A percentile compares a stretch with the other conserved stretches of the same genome.
phyloP scores from a whole-genome alignment of 2,113 vertebrate species.

The Sigmodon hispidus region DNA sequence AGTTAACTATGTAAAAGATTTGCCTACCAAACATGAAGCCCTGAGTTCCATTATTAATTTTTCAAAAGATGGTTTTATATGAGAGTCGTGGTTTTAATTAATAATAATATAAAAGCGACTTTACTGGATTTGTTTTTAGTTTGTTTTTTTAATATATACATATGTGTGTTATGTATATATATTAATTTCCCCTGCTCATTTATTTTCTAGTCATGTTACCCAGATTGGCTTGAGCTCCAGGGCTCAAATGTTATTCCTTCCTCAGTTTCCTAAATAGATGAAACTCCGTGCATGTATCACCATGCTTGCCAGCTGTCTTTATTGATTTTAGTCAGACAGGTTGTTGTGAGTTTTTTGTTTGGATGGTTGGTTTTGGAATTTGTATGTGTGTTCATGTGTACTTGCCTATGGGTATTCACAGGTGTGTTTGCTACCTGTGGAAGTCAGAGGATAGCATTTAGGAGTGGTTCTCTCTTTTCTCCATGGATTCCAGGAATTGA shows the following conservation, averaged over 20 bases:
- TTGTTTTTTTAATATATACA: not conserved
- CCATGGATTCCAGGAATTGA: not conserved
- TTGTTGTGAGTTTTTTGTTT: not conserved
- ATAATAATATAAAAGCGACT: slow-evolving; percentile 1
- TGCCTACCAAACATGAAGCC: not conserved
- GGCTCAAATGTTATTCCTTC: not conserved
- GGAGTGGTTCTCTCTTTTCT: not conserved
- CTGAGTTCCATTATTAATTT: not conserved
- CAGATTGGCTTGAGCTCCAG: not conserved
- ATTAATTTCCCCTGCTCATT: not conserved
- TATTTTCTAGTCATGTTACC: not conserved
- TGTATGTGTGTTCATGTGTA: no score
- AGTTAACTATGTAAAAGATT: slow-evolving; percentile 21
- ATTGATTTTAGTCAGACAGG: not conserved
- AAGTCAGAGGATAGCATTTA: not conserved
- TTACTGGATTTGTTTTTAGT: not conserved
- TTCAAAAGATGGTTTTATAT: not conserved
- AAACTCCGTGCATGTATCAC: not conserved
- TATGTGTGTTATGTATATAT: no score
- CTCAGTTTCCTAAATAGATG: not conserved
- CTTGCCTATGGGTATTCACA: not conserved
- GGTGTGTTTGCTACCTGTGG: not conserved
- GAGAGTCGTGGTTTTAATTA: not conserved
- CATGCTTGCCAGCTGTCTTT: not conserved
- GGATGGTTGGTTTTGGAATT: no score